These are phyloP conservation scores for Mus pahari DNA, from an alignment of 2,113 vertebrate species.

Conservation along the genomic window DNA sequence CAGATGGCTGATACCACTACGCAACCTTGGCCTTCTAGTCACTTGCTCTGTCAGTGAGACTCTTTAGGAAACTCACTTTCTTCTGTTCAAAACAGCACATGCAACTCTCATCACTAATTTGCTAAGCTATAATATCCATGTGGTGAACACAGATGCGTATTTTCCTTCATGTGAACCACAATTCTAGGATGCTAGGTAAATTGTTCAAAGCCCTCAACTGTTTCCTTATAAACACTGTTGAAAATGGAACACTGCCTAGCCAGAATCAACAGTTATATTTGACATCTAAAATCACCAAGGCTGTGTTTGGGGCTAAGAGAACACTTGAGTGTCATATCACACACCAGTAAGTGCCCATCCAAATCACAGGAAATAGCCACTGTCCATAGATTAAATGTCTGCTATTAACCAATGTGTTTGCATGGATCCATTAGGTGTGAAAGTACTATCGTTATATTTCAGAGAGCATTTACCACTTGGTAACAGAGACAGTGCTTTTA, in stretches of 20 bases:
- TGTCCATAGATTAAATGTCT: constrained; percentile 3
- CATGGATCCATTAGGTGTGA: constrained; percentile 36
- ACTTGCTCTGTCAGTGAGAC: constrained; percentile 72
- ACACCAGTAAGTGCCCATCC: background rate
- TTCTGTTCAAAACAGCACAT: constrained; percentile 26
- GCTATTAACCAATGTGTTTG: constrained; percentile 18
- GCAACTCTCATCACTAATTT: constrained; percentile 43
- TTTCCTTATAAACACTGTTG: constrained; percentile 32
- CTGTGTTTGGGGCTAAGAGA: background rate
- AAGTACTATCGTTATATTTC: background rate
- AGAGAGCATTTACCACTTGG: background rate
- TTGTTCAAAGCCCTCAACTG: constrained; percentile 39
- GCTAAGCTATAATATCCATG: constrained; percentile 30
- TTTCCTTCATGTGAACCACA: constrained; percentile 46
- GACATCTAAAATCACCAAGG: constrained; percentile 20
- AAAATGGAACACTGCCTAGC: constrained; percentile 57
- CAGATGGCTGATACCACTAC: constrained; percentile 79
- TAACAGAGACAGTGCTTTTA: background rate
- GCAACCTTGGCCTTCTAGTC: constrained; percentile 80
- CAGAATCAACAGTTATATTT: constrained; percentile 47
- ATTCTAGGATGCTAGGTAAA: background rate
- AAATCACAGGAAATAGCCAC: constrained; percentile 40
- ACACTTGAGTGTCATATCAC: background rate
- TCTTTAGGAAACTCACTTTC: constrained; percentile 73
- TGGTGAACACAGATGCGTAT: background rate